Evolutionary conservation across 2,113 vertebrate genomes (phyloP).

Genomic region (Cricetomys ansorgei): DNA sequence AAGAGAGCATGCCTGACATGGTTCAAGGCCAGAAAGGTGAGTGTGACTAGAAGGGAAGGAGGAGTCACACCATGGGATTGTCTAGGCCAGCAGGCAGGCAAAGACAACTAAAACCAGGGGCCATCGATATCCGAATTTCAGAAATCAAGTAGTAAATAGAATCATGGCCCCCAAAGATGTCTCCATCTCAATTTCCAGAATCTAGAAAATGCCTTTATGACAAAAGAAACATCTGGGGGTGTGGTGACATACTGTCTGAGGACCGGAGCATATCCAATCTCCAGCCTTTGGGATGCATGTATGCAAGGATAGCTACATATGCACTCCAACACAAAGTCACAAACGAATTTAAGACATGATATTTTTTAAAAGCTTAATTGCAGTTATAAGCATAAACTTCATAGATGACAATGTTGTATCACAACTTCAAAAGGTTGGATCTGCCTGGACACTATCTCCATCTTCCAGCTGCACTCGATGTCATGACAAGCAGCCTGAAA

Average conservation of each 20-base stretch:
- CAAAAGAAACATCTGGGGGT: background rate
- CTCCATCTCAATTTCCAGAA: background rate
- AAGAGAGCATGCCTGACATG: background rate
- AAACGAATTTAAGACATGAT: too few species aligned
- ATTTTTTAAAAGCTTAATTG: background rate
- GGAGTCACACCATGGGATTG: background rate
- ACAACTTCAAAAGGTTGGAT: background rate
- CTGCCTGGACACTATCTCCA: background rate
- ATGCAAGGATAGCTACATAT: too few species aligned
- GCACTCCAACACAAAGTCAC: background rate
- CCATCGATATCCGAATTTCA: background rate
- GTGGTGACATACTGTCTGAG: background rate
- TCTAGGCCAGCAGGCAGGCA: fast-evolving
- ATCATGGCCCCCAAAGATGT: background rate
- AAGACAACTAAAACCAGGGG: background rate
- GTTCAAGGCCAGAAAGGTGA: background rate
- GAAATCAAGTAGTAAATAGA: background rate
- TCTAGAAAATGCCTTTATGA: background rate
- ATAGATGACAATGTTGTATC: background rate
- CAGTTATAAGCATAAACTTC: background rate
- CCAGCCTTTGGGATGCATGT: background rate
- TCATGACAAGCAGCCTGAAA: background rate
- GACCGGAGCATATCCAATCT: too few species aligned
- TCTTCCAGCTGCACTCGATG: background rate
- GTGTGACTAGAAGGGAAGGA: background rate